Conservation (phyloP, 2,797 vertebrate species). For the Atherinosoma microstoma region DNA sequence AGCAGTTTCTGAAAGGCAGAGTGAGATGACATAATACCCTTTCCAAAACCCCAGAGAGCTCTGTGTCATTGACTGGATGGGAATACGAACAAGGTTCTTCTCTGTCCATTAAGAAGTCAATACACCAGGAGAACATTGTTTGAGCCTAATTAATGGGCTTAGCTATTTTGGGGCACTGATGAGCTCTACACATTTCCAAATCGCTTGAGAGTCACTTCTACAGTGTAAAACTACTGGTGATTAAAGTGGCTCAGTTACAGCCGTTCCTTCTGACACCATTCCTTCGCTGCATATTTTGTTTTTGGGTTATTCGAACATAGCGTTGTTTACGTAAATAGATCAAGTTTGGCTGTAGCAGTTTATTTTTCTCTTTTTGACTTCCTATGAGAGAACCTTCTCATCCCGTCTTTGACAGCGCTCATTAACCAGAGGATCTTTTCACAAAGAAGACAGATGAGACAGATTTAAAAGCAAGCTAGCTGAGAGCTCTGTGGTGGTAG, state of each 20-base stretch:
- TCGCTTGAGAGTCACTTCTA: slow-evolving; percentile 75
- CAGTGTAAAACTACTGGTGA: slow-evolving; percentile 70
- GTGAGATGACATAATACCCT: slow-evolving; percentile 83
- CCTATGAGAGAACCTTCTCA: slow-evolving; percentile 27
- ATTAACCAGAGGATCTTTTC: slow-evolving; percentile 74
- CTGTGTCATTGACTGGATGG: slow-evolving; percentile 81
- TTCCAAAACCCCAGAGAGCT: slow-evolving; percentile 72
- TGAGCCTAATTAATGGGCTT: slow-evolving; percentile 85
- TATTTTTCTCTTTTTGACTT: slow-evolving; percentile 30
- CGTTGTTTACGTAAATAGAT: slow-evolving; percentile 3
- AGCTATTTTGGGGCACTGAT: slow-evolving; percentile 77
- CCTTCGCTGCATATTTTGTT: slow-evolving; percentile 17
- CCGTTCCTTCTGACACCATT: background rate
- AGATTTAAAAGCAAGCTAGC: slow-evolving; percentile 60
- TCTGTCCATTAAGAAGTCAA: slow-evolving; percentile 87
- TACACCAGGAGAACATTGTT: slow-evolving; percentile 83
- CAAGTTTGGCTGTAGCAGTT: slow-evolving; percentile 7
- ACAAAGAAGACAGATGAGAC: slow-evolving; percentile 72
- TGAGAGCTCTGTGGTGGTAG: slow-evolving; percentile 60
- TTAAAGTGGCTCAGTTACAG: slow-evolving; percentile 71
- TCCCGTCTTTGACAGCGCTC: slow-evolving; percentile 49
- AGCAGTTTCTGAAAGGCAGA: slow-evolving; percentile 81
- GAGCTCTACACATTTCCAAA: slow-evolving; percentile 78
- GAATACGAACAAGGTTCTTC: slow-evolving; percentile 82
- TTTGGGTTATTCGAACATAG: slow-evolving; percentile 17